Evolutionary conservation across 1,140 invertebrate species (phyloP), one percentile per base, ranked within the genome.

Genomic region (Matsumurasca onukii): DNA sequence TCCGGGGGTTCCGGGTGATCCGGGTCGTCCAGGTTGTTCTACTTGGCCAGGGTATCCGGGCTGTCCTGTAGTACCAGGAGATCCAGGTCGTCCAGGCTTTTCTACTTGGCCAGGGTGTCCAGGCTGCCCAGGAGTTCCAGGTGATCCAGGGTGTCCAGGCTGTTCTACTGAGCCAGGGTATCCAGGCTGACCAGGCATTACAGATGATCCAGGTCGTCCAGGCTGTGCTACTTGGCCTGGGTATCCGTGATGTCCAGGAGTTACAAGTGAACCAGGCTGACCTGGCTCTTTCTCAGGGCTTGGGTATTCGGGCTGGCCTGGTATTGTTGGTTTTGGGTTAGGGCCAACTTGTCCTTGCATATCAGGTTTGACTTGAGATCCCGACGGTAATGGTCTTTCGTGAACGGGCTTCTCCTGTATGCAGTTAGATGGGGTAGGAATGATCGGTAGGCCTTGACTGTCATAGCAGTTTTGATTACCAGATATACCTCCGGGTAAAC

Each of bases 141-240:
- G 72, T 66, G 63, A 24, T 45, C 70, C 75, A 61, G 71, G 69
- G 49, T 52, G 22, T 0, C 39, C 66, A 55, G 63, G 73, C 29
- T 51, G 2, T 9, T 24, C 57, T 52, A 20, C 64, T 63, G 51
- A 72, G 34, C 55, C 73, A 27, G 71, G 67, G 27, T 61, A 22
- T 24, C 73, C 70, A 27, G 74, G 69, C 1, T 61, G 29, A 13
- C 73, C 73, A 55, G 74, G 29, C 17, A 66, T 52, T 57, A 71
- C 77, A 69, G 74, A 77, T 13, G 51, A 5, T 30, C 75, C 73
- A 74, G 75, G 78, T 55, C 71, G 59, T 49, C 76, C 76, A 71
- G 76, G 76, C 31, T 62, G 24, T 59, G 75, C 76, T 69, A 70
- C 70, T 29, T 75, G 75, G 52, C 68, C 64, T 72, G 73, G 24